These are phyloP conservation scores for Chaenodraco wilsoni DNA, from an alignment of 2,797 vertebrate species.

Conservation along the genomic window DNA sequence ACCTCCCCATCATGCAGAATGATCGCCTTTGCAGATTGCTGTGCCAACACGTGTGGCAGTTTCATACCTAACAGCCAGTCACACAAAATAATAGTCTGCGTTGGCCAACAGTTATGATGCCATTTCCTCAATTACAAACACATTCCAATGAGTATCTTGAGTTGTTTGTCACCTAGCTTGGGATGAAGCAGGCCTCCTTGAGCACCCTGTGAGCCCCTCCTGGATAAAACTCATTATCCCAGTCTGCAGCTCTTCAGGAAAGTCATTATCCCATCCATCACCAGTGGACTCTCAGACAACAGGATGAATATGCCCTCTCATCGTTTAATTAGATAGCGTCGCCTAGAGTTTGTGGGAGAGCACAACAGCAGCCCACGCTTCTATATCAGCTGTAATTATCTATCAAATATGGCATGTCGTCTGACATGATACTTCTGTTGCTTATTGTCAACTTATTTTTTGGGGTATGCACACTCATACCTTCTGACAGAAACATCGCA, in stretches of 20 bases:
- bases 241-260: constrained; percentile 84
- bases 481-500: constrained; percentile 38
- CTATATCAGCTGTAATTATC: constrained; percentile 80
- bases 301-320: constrained; percentile 78
- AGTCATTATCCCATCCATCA: constrained; percentile 85
- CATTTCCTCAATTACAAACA: constrained; percentile 65
- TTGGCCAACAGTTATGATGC: constrained; percentile 72
- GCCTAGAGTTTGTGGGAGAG: constrained; percentile 71
- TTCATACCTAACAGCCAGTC: constrained; percentile 71
- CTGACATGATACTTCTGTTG: constrained; percentile 73
- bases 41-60: constrained; percentile 69
- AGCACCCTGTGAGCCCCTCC: constrained; percentile 75
- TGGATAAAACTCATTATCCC: constrained; percentile 86
- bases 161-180: constrained; percentile 79
- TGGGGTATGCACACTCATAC: constrained; percentile 28
- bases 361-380: constrained; percentile 66
- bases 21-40: constrained; percentile 67
- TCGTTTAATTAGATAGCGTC: constrained; percentile 84
- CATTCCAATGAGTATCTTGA: constrained; percentile 68
- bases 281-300: constrained; percentile 75
- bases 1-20: constrained; percentile 64
- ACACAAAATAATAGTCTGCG: constrained; percentile 72
- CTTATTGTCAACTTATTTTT: constrained; percentile 57
- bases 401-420: constrained; percentile 79
- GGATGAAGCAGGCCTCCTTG: constrained; percentile 68